phyloP scores from a whole-genome alignment of 2,888 invertebrate species.

The Leucophenga montana region DNA sequence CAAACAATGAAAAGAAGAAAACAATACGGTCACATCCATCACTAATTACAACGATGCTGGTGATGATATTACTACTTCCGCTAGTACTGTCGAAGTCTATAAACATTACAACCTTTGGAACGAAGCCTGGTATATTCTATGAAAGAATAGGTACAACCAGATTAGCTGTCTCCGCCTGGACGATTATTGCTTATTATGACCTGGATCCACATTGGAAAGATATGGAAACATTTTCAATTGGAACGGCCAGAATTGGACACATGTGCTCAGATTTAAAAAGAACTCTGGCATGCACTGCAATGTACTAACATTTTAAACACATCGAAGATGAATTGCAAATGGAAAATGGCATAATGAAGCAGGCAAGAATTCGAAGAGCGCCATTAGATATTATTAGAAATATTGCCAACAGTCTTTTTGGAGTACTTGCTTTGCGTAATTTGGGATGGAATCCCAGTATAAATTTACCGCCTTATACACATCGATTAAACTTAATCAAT shows the following conservation, averaged over 20 bases:
- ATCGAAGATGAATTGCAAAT: not conserved
- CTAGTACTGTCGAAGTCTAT: not conserved
- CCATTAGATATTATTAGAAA: slow-evolving; percentile 21
- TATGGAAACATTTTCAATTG: not conserved
- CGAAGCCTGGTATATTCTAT: not conserved
- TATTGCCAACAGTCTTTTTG: slow-evolving; percentile 36
- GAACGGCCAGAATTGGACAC: not conserved
- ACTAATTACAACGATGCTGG: not conserved
- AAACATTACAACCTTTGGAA: not conserved
- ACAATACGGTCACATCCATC: not conserved
- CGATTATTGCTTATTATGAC: not conserved
- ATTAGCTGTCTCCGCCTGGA: not conserved
- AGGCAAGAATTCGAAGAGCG: not conserved
- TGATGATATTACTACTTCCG: not conserved
- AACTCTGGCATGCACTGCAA: not conserved
- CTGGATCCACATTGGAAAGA: not conserved
- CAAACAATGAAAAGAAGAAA: not conserved
- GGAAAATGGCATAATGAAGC: not conserved
- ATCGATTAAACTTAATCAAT: no score
- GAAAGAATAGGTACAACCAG: not conserved
- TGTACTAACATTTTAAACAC: not conserved
- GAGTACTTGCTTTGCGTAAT: slow-evolving; percentile 36
- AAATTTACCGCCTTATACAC: no score
- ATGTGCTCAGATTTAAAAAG: not conserved
- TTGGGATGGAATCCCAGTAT: no score